These are phyloP conservation scores for Folsomia candida DNA, from an alignment of 2,888 invertebrate species.

Conservation along the genomic window DNA sequence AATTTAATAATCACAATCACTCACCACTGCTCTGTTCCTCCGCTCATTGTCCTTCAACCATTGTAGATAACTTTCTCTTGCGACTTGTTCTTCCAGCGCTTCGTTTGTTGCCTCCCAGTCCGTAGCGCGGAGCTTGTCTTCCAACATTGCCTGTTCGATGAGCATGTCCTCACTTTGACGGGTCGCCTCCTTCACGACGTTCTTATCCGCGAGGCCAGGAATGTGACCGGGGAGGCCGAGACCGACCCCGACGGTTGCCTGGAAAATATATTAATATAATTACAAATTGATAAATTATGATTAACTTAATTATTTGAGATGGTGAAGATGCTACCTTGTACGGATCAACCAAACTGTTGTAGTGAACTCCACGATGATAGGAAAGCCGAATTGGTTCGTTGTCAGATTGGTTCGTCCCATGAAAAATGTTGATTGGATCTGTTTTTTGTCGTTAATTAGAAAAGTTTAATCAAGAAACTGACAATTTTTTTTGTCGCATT, in stretches of 20 bases:
- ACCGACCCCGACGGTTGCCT: constrained; percentile 74
- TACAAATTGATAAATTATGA: too few species aligned
- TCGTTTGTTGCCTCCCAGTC: constrained; percentile 91
- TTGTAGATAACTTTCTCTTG: constrained; percentile 78
- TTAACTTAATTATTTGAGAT: neutral
- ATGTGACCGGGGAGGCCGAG: constrained; percentile 77
- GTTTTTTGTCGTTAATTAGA: too few species aligned
- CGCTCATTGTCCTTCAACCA: constrained; percentile 69
- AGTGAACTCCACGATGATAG: constrained; percentile 82
- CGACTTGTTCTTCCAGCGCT: constrained; percentile 83
- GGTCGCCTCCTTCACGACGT: constrained; percentile 70
- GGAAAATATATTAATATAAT: neutral
- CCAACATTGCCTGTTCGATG: constrained; percentile 84
- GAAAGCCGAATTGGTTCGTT: constrained; percentile 78
- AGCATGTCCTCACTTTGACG: constrained; percentile 74
- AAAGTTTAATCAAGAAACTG: constrained; percentile 43
- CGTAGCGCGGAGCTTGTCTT: constrained; percentile 82
- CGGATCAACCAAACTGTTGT: constrained; percentile 84
- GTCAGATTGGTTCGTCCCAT: constrained; percentile 68
- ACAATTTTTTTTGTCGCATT: neutral
- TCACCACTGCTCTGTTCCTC: constrained; percentile 57
- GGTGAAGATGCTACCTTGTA: constrained; percentile 62
- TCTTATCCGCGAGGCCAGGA: constrained; percentile 70
- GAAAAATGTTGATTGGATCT: constrained; percentile 86
- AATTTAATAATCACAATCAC: constrained; percentile 32